Base-by-base conservation (phyloP, 2,797 vertebrate species). In the Anableps anableps region DNA sequence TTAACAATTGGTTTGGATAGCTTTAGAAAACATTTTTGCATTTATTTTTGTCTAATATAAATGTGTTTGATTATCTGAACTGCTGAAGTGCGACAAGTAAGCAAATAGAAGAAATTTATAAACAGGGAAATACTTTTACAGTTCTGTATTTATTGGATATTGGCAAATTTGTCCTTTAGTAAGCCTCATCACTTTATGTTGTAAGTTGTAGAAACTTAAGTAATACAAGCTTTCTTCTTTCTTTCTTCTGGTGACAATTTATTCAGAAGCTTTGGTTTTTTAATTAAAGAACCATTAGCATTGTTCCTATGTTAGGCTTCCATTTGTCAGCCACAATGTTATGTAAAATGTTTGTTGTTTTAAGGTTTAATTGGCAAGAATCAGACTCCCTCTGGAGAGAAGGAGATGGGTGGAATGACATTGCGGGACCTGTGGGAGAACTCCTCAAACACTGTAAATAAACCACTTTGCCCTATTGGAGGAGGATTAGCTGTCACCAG, bases 351-450 rank as follows among this genome's bases (percentile, higher is more conserved):
- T 77, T 19, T 83, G 10, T 78, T 70, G 31, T 41, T 88, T 78
- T 48, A 83, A 99, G 98, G 98, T 68, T 95, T 99, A 87, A 99
- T 99, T 70, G 95, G 96, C 11, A 99, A 97, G 93, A 97, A 87
- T 36, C 95, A 96, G 64, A 93, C 95, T 64, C 90, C 95, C 62
- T 77, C 94, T 76, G 93, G 95, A 75, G 96, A 93, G 82, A 98
- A 96, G 86, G 97, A 97, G 76, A 38, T 90, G 80, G 88, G 94
- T 21, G 86, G 82, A 2, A 86, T 93, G 85, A 92, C 93, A 0
- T 83, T 95, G 72, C 80, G 96, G 0, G 95, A 97, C 70, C 84
- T 94, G 38, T 99, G 97, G 98, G 96, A 94, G 86, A 96, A 92
- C 86, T 94, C 94, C 5, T 84, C 97, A 11, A 95, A 95, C 90